phyloP scores from a whole-genome alignment of 2,888 invertebrate genomes.

The Pachliopta kotzebuea region DNA sequence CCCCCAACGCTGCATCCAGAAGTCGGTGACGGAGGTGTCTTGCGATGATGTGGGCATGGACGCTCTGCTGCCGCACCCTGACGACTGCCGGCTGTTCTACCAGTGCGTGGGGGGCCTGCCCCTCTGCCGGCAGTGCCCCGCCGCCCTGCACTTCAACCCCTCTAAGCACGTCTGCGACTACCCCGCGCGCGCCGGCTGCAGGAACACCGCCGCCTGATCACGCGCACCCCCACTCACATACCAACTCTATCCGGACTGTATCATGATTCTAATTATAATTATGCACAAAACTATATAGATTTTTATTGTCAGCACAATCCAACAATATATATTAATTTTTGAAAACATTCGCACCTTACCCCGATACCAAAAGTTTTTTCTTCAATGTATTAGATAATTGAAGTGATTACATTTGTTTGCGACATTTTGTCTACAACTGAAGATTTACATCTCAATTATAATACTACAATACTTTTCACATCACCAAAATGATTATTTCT shows the following conservation, averaged over 20 bases:
- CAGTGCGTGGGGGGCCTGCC: slow-evolving; percentile 36
- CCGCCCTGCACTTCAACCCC: slow-evolving; percentile 33
- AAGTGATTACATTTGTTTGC: too few relatives aligned
- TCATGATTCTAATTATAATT: not conserved
- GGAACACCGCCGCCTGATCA: not conserved
- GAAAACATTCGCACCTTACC: too few relatives aligned
- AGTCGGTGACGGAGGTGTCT: slow-evolving; percentile 39
- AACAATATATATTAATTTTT: too few relatives aligned
- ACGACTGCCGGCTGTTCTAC: slow-evolving; percentile 41
- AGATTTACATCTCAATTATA: too few relatives aligned
- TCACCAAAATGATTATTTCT: too few relatives aligned
- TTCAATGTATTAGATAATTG: too few relatives aligned
- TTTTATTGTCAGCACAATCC: not conserved
- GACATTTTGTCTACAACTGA: too few relatives aligned
- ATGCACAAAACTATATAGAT: not conserved
- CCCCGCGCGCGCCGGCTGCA: slow-evolving; percentile 30
- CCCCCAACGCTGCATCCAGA: slow-evolving; percentile 36
- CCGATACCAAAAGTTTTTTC: too few relatives aligned
- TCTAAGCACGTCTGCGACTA: slow-evolving; percentile 31
- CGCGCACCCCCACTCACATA: not conserved
- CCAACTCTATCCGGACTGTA: too few relatives aligned
- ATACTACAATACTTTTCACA: too few relatives aligned
- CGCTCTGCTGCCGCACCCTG: slow-evolving; percentile 38
- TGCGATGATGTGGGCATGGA: slow-evolving; percentile 36
- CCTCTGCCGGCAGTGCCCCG: slow-evolving; percentile 39